A percentile compares a stretch with the other conserved stretches of the same genome.
These are phyloP conservation scores for Pollenia angustigena DNA, from an alignment of 2,888 invertebrate genomes.

Conservation along the genomic window DNA sequence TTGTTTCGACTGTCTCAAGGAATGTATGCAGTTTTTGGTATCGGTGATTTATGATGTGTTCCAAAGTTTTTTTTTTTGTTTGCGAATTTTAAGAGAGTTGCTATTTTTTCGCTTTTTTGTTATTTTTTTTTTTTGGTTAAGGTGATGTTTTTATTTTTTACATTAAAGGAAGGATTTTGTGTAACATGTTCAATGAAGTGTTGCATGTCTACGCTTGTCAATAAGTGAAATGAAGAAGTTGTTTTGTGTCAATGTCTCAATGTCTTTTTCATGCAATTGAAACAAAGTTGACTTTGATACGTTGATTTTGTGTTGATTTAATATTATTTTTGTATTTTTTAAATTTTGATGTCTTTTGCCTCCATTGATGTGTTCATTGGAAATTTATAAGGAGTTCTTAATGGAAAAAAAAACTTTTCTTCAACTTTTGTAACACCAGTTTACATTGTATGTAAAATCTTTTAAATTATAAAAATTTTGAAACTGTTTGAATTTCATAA, in stretches of 20 bases:
- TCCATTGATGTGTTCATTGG: conserved; percentile 59
- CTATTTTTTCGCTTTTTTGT: conserved; percentile 16
- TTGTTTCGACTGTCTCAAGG: conserved; percentile 20
- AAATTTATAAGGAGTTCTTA: conserved; percentile 35
- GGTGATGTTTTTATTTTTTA: conserved; percentile 60
- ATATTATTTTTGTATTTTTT: neutral
- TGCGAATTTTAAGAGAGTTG: conserved; percentile 30
- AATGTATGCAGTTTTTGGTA: conserved; percentile 48
- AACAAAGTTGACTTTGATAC: conserved; percentile 58
- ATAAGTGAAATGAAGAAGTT: conserved; percentile 74
- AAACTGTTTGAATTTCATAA: conserved; percentile 47
- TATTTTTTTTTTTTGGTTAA: conserved; percentile 19
- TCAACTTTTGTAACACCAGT: neutral
- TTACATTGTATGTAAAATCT: conserved; percentile 38
- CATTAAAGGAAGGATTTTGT: conserved; percentile 51
- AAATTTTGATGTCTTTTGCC: conserved; percentile 35
- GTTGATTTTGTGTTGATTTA: conserved; percentile 36
- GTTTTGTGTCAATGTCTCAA: conserved; percentile 74
- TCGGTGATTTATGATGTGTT: conserved; percentile 71
- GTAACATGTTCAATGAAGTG: conserved; percentile 64
- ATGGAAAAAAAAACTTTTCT: neutral
- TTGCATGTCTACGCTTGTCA: conserved; percentile 73
- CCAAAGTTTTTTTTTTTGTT: conserved; percentile 46
- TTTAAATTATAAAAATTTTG: conserved; percentile 17
- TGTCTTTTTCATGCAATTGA: conserved; percentile 53